Conservation (phyloP, 2,113 vertebrate genomes). For the Eolophus roseicapilla region DNA sequence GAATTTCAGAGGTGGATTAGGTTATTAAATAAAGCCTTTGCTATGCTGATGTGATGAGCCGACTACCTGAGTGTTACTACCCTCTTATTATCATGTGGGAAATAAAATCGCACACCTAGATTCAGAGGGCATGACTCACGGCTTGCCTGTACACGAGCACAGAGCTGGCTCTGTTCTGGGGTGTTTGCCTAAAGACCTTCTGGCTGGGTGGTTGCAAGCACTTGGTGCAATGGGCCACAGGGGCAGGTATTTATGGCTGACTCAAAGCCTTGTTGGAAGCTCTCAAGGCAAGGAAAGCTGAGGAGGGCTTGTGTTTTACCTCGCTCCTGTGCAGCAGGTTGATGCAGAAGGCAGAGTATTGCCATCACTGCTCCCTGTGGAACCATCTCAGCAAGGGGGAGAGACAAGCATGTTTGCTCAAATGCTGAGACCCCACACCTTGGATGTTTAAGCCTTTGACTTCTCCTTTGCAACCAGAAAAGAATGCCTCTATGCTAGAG, state of each 20-base stretch:
- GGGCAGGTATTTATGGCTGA: background rate
- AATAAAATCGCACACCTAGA: conserved; percentile 36
- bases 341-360: background rate
- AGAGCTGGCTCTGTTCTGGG: background rate
- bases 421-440: background rate
- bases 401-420: accelerated
- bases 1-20: conserved; percentile 43
- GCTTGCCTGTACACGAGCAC: background rate
- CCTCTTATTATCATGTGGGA: conserved; percentile 52
- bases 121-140: conserved; percentile 11
- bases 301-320: background rate
- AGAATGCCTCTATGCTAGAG: background rate
- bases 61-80: background rate
- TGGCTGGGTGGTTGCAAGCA: background rate
- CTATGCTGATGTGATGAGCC: conserved; percentile 47
- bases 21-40: conserved; percentile 57
- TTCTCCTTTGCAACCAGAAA: background rate
- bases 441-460: background rate
- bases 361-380: background rate
- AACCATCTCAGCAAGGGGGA: background rate
- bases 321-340: background rate
- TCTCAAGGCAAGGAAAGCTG: background rate
- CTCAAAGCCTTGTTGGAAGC: background rate
- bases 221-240: background rate
- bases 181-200: background rate